Evolutionary conservation across 1,140 invertebrate genomes (phyloP).

Genomic region (Penaeus chinensis): DNA sequence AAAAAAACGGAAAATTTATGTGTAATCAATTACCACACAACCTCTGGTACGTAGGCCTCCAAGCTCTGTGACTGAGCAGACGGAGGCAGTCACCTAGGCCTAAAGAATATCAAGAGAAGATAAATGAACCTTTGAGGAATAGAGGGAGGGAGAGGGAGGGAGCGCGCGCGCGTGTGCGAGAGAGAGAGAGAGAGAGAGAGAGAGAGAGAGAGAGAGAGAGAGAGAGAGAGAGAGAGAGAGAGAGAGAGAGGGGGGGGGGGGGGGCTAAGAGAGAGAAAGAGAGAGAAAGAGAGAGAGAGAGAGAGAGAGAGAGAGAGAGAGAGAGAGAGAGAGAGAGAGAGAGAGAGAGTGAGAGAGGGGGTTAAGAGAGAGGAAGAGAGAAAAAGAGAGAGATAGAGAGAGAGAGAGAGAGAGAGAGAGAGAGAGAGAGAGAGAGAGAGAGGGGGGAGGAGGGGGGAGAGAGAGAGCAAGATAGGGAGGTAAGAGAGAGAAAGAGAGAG

Average conservation of each 20-base stretch:
- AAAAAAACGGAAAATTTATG: too few relatives aligned
- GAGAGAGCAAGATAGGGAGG: background rate
- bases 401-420: background rate
- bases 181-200: background rate
- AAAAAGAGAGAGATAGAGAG: background rate
- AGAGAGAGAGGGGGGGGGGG: background rate
- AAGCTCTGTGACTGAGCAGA: conserved; percentile 3
- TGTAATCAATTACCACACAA: background rate
- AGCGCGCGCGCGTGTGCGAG: background rate
- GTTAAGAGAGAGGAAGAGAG: background rate
- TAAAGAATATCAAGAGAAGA: background rate
- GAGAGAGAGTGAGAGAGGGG: background rate
- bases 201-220: background rate
- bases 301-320: background rate
- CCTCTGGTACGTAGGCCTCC: background rate
- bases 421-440: background rate
- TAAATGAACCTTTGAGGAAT: conserved; percentile 6
- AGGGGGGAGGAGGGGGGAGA: background rate
- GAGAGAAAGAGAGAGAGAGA: too few relatives aligned
- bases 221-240: background rate
- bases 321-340: background rate
- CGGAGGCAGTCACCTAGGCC: background rate
- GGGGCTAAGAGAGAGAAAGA: too few relatives aligned
- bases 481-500: too few relatives aligned
- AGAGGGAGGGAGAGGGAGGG: background rate